Conservation (phyloP, 2,113 vertebrate genomes). For the Lonchura striata region DNA sequence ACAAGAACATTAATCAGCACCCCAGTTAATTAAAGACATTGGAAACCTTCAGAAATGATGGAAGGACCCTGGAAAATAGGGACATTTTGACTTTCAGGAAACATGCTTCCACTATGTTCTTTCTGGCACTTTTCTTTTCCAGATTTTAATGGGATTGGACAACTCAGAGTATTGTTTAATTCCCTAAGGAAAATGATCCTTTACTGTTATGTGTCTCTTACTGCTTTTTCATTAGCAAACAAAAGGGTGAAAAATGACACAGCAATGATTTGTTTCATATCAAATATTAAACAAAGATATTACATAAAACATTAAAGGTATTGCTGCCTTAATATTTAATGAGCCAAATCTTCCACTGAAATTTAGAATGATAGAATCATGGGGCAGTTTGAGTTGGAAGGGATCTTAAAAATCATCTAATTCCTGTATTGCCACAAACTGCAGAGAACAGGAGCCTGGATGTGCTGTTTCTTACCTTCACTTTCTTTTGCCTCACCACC, state of each 20-base stretch:
- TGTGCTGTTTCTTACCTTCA: neutral
- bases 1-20: slow-evolving; percentile 37
- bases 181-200: neutral
- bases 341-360: neutral
- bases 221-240: neutral
- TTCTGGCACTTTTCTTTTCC: neutral
- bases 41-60: slow-evolving; percentile 3
- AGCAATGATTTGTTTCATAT: neutral
- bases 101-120: neutral
- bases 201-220: neutral
- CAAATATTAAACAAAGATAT: neutral
- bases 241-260: neutral
- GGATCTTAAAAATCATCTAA: neutral
- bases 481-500: neutral
- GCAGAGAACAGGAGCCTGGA: neutral
- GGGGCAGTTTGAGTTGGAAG: neutral
- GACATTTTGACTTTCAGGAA: neutral
- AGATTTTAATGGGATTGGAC: neutral
- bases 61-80: neutral
- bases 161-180: neutral
- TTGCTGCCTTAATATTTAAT: neutral
- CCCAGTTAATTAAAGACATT: slow-evolving; percentile 37
- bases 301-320: neutral
- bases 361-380: neutral
- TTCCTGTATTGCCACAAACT: neutral